Percentiles rank a stretch among this genome's conserved stretches.
Conservation (phyloP, 1,140 invertebrate genomes). For the Aphelenchoides besseyi region DNA sequence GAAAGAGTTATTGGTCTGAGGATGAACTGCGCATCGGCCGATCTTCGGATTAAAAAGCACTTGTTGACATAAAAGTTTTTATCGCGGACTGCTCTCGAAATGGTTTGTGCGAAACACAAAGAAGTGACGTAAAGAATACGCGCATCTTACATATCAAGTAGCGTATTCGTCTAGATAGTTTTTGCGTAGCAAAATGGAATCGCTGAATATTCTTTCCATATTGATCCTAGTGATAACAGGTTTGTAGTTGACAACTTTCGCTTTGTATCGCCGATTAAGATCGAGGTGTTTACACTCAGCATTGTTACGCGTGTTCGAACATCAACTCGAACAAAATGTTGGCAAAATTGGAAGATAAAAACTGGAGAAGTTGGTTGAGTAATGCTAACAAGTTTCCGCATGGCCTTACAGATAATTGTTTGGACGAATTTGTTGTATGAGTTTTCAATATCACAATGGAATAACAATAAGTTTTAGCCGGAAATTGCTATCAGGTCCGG, state of each 20-base stretch:
- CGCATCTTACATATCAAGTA: too few relatives aligned
- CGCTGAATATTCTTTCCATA: neutral
- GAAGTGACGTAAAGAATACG: neutral
- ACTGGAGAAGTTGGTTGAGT: neutral
- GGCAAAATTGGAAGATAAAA: neutral
- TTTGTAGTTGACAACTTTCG: neutral
- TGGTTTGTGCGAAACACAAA: neutral
- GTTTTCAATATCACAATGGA: too few relatives aligned
- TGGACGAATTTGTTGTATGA: conserved; percentile 22
- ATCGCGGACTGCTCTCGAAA: neutral
- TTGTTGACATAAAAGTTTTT: neutral
- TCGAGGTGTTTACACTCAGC: neutral
- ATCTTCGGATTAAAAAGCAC: neutral
- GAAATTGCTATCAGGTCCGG: conserved; percentile 14
- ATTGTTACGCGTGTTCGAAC: conserved; percentile 14
- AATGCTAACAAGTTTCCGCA: neutral
- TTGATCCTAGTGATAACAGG: neutral
- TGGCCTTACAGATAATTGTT: conserved; percentile 2
- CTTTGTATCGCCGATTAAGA: too few relatives aligned
- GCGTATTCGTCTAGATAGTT: neutral
- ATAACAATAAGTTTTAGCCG: conserved; percentile 8
- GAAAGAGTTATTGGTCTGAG: too few relatives aligned
- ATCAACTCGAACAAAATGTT: neutral
- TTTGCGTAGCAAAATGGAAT: neutral
- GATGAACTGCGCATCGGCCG: too few relatives aligned